Evolutionary conservation across 2,113 vertebrate species (phyloP).

Genomic region (Cercopithecus mona): DNA sequence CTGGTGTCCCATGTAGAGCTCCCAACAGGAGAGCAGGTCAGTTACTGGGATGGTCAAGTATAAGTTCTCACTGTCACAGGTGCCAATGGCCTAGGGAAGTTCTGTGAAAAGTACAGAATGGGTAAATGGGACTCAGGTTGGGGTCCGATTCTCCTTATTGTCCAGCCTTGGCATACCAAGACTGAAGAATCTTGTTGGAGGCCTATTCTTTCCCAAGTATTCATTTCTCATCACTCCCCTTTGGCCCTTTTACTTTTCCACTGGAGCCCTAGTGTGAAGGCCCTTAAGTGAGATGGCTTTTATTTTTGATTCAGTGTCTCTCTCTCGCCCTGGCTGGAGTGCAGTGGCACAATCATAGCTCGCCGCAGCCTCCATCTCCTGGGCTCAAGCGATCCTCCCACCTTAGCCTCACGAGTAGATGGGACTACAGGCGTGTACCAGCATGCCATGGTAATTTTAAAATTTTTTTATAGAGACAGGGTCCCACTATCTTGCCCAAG

Average conservation of each 20-base stretch:
- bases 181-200: neutral
- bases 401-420: no score
- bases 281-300: neutral
- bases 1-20: conserved; percentile 69
- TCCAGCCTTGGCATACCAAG: no score
- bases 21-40: conserved; percentile 70
- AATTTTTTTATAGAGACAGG: no score
- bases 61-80: conserved; percentile 74
- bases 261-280: neutral
- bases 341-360: no score
- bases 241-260: neutral
- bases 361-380: no score
- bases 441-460: no score
- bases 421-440: no score
- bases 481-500: no score
- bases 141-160: neutral
- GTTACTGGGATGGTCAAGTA: conserved; percentile 57
- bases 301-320: neutral
- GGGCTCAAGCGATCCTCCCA: no score
- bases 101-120: conserved; percentile 8
- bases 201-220: neutral
- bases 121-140: neutral
- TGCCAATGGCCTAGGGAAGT: conserved; percentile 73
- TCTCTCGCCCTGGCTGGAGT: no score
- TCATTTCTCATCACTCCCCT: neutral